These are phyloP conservation scores for Tetranychus piercei DNA, from an alignment of 2,888 invertebrate species.

Conservation along the genomic window DNA sequence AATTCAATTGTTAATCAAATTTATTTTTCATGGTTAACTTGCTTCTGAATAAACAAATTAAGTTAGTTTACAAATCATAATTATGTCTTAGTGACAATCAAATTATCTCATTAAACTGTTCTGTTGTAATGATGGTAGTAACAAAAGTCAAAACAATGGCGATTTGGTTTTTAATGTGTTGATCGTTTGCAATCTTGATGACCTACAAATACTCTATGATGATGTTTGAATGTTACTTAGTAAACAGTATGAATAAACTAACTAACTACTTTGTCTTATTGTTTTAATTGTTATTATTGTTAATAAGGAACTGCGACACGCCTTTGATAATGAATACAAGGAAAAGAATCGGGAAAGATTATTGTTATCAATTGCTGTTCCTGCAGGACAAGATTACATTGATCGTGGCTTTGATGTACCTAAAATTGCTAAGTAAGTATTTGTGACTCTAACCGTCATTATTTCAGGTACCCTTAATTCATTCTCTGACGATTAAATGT, in stretches of 20 bases:
- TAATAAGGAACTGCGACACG: slow-evolving; percentile 58
- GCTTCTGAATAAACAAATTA: too few relatives aligned
- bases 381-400: slow-evolving; percentile 77
- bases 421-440: slow-evolving; percentile 53
- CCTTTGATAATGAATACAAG: slow-evolving; percentile 65
- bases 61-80: too few relatives aligned
- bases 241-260: background rate
- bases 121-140: too few relatives aligned
- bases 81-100: too few relatives aligned
- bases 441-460: background rate
- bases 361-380: slow-evolving; percentile 76
- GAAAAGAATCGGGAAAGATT: slow-evolving; percentile 61
- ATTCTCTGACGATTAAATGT: background rate
- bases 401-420: slow-evolving; percentile 81
- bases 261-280: background rate
- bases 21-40: too few relatives aligned
- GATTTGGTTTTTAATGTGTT: too few relatives aligned
- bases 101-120: too few relatives aligned
- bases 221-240: background rate
- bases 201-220: too few relatives aligned
- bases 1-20: too few relatives aligned
- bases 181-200: too few relatives aligned
- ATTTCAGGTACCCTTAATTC: background rate
- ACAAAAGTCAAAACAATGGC: too few relatives aligned
- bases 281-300: background rate